These are phyloP conservation scores for Akabosia matsudoensis DNA, from an alignment of 1,140 invertebrate species.

Conservation along the genomic window DNA sequence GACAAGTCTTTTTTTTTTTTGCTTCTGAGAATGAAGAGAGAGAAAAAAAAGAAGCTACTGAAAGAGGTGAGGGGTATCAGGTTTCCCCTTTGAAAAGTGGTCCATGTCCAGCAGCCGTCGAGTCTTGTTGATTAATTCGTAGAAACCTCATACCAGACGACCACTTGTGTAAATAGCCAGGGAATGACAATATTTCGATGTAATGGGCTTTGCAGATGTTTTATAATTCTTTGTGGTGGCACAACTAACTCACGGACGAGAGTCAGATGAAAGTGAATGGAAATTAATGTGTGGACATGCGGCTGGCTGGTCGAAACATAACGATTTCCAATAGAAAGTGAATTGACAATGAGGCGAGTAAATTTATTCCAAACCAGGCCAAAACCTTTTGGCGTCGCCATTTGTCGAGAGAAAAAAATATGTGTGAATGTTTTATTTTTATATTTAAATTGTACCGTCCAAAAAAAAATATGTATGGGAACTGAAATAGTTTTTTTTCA, in stretches of 20 bases:
- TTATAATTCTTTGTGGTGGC: background rate
- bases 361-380: background rate
- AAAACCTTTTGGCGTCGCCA: background rate
- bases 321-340: background rate
- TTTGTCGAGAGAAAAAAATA: background rate
- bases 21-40: background rate
- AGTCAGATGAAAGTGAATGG: background rate
- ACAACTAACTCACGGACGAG: background rate
- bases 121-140: too few species aligned
- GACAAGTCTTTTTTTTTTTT: too few species aligned
- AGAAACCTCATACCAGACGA: background rate
- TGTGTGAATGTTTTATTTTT: background rate
- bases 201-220: background rate
- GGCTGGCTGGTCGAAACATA: background rate
- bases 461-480: background rate
- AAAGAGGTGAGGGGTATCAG: background rate
- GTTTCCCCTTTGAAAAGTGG: background rate
- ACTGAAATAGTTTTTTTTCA: background rate
- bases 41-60: background rate
- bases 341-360: background rate
- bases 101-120: background rate
- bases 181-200: background rate
- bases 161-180: background rate
- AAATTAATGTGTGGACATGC: background rate
- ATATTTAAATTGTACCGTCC: background rate